Evolutionary conservation across 2,888 invertebrate species (phyloP), one percentile per base, ranked within the genome.

Genomic region (Shargacucullia verbasci): DNA sequence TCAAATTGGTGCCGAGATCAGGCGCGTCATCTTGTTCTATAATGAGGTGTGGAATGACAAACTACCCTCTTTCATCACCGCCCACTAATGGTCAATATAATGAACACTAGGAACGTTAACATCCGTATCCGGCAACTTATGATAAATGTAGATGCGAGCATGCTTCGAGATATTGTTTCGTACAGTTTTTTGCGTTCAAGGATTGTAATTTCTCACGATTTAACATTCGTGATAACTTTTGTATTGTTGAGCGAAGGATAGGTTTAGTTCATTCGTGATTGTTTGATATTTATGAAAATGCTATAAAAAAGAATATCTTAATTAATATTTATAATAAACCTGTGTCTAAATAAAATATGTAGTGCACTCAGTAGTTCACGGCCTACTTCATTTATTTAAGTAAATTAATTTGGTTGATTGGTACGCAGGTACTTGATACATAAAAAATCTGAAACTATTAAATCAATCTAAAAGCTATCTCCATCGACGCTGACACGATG

Each of bases 21-120:
- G 57, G 55, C 69, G 72, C 75, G 79, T 83, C 82, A 84, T 80
- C 74, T 78, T 50, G 63, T 41, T 55, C 57, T 54, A 78, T 87
- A 87, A 89, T 86, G 84, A 86, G 83, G 77, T 79, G 79, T 83
- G 77, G 73, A 81, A 86, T 88, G 87, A 90, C 83, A 88, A 89
- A 89, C 85, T 86, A 86, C 82, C 82, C 85, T 85, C 77, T 81
- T 88, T 77, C 79, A 83, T 85, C 84, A 85, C 79, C 88, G 87
- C 88, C 89, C 86, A 88, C 87, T 76, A 76, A 77, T 78, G 73
- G 81, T 71, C 78, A 79, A 69, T 76, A 63, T 78, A 82, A 83
- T 78, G 81, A 80, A 79, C 78, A 73, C 63, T 50, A 62, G 70
- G 70, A 70, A 73, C 73, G 50, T 70, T 77, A 78, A 74, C 60